These are phyloP conservation scores for Didymodactylos carnosus DNA, from an alignment of 2,888 invertebrate species.

Conservation along the genomic window DNA sequence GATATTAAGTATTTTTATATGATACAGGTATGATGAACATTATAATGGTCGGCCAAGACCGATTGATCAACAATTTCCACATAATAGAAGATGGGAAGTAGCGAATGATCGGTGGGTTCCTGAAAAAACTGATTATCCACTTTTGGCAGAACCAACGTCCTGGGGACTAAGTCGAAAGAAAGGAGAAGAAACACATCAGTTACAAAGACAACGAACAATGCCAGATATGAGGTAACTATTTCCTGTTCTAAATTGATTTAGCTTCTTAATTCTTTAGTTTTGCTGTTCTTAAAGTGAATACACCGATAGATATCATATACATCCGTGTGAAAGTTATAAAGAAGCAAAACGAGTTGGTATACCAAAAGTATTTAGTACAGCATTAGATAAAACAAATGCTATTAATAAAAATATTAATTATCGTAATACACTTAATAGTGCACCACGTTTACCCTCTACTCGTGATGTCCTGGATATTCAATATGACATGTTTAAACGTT, in stretches of 20 bases:
- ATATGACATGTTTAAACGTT: neutral
- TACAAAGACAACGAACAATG: neutral
- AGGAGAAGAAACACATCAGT: neutral
- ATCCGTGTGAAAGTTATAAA: neutral
- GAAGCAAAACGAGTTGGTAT: neutral
- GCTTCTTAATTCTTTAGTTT: neutral
- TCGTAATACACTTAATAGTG: neutral
- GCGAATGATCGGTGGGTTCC: conserved; percentile 3
- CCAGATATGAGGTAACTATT: neutral
- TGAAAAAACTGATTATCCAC: conserved; percentile 12
- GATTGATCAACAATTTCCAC: too few relatives aligned
- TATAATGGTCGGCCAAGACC: too few relatives aligned
- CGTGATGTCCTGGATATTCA: neutral
- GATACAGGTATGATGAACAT: too few relatives aligned
- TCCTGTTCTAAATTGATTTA: too few relatives aligned
- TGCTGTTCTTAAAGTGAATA: neutral
- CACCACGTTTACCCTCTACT: neutral
- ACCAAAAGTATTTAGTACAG: neutral
- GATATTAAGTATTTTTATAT: too few relatives aligned
- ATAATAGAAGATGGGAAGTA: conserved; percentile 8
- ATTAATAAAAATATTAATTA: neutral
- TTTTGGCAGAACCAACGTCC: neutral
- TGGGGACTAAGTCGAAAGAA: conserved; percentile 9
- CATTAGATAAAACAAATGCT: neutral
- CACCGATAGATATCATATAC: neutral